Evolutionary conservation across 2,888 invertebrate species (phyloP), one percentile per base, ranked within the genome.

Genomic region (Petrolisthes manimaculis): DNA sequence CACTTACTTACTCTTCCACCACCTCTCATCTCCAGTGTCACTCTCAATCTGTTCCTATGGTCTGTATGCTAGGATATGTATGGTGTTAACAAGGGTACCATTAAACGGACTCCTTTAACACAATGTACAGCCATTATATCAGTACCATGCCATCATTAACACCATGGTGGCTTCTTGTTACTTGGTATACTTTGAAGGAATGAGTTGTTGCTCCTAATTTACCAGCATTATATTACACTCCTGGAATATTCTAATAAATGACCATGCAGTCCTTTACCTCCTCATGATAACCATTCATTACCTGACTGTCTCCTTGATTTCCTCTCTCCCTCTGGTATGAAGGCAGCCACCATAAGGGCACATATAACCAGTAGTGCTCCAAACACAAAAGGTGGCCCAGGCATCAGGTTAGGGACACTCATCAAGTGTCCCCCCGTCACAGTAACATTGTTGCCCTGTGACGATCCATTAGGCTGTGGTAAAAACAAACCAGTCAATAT

Each of bases 311-410:
- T 86, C 71, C 91, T 67, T 61, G 74, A 77, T 86, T 91, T 91
- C 71, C 71, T 61, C 4, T 84, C 55, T 55, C 89, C 89, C 79
- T 93, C 92, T 12, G 94, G 94, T 83, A 94, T 94, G 91, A 94
- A 93, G 69, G 93, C 93, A 12, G 94, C 93, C 54, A 99, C 98
- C 92, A 99, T 94, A 92, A 99, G 95, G 90, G 99, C 99, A 93
- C 98, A 96, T 92, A 99, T 96, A 92, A 99, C 99, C 93, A 99
- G 95, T 93, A 99, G 94, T 86, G 99, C 98, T 90, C 99, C 99
- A 93, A 99, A 97, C 91, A 99, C 97, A 94, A 99, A 99, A 18
- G 99, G 99, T 88, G 99, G 99, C 0, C 99, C 99, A 69, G 99
- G 99, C 92, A 99, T 96, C 93, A 97, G 94, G 94, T 97, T 94